Evolutionary conservation across 2,888 invertebrate genomes (phyloP).

Genomic region (Caenorhabditis becei): DNA sequence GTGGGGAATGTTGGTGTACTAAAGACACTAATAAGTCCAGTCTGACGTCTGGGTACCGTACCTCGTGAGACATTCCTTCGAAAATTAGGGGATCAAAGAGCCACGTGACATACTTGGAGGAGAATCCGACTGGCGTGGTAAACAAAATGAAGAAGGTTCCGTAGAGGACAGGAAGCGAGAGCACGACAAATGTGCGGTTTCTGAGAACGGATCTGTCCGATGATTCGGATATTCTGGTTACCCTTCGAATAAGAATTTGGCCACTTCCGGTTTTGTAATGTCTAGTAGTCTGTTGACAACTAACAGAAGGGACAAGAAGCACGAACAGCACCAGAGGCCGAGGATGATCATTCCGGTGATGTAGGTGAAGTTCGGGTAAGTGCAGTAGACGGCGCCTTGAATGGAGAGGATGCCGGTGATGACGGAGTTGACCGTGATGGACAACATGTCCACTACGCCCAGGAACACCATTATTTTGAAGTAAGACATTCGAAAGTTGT

Average conservation of each 20-base stretch:
- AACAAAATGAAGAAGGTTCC: slow-evolving; percentile 12
- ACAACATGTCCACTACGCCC: slow-evolving; percentile 27
- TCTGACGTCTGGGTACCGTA: not conserved
- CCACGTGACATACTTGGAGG: slow-evolving; percentile 35
- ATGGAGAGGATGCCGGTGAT: slow-evolving; percentile 17
- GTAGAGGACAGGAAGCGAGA: slow-evolving; percentile 22
- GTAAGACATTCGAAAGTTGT: slow-evolving; percentile 23
- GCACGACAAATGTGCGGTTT: not conserved
- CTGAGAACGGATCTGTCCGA: slow-evolving; percentile 9
- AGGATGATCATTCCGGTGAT: slow-evolving; percentile 9
- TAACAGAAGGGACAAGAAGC: slow-evolving; percentile 11
- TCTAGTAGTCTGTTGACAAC: slow-evolving; percentile 31
- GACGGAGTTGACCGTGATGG: slow-evolving; percentile 23
- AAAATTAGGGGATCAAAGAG: slow-evolving; percentile 28
- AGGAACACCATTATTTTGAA: slow-evolving; percentile 42
- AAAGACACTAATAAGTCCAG: not conserved
- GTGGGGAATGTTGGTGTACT: slow-evolving; percentile 27
- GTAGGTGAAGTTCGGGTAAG: slow-evolving; percentile 33
- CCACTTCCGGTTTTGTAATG: slow-evolving; percentile 1
- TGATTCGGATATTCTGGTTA: not conserved
- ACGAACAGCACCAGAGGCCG: slow-evolving; percentile 40
- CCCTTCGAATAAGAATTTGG: slow-evolving; percentile 15
- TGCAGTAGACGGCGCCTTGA: slow-evolving; percentile 29
- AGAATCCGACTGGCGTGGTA: slow-evolving; percentile 21
- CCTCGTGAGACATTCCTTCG: slow-evolving; percentile 5